Percentiles rank a stretch among this genome's conserved stretches.
These are phyloP conservation scores for Chaunax sp. DNA, from an alignment of 2,797 vertebrate genomes.

Conservation along the genomic window DNA sequence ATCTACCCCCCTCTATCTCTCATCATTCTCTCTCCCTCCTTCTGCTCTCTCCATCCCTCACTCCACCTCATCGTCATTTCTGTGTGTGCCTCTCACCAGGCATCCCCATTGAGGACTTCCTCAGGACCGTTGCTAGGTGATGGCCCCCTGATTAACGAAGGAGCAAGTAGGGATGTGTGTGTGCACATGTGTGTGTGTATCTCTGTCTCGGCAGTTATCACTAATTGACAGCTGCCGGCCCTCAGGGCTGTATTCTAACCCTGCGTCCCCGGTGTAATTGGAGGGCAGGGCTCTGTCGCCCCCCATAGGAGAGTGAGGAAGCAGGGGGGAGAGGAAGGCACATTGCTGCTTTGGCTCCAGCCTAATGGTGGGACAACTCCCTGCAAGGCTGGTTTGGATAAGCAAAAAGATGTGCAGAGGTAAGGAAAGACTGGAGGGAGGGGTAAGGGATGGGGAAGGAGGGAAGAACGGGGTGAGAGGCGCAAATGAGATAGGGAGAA, in stretches of 20 bases:
- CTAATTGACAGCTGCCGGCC: constrained; percentile 99
- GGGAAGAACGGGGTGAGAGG: constrained; percentile 35
- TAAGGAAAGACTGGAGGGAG: no score
- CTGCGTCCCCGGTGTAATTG: constrained; percentile 91
- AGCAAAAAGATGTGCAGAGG: constrained; percentile 51
- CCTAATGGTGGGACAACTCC: constrained; percentile 78
- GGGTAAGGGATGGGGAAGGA: constrained; percentile 25
- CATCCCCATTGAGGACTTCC: constrained; percentile 86
- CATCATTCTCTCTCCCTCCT: constrained; percentile 55
- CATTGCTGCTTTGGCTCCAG: constrained; percentile 80
- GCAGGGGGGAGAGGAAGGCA: constrained; percentile 69
- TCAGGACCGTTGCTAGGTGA: constrained; percentile 92
- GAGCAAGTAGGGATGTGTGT: constrained; percentile 25
- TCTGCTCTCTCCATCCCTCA: constrained; percentile 49
- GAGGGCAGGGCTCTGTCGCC: constrained; percentile 92
- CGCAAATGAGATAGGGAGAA: constrained; percentile 38
- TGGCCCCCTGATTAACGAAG: constrained; percentile 89
- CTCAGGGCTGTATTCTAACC: constrained; percentile 96
- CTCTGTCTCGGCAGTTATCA: constrained; percentile 90
- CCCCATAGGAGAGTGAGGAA: constrained; percentile 68
- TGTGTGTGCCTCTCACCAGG: constrained; percentile 77
- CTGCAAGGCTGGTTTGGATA: constrained; percentile 70
- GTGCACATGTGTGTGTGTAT: constrained; percentile 45
- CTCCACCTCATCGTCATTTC: constrained; percentile 62
- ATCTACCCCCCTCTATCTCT: constrained; percentile 63